Percentiles rank a stretch among this genome's conserved stretches.
Conservation (phyloP, 2,113 vertebrate genomes). For the Prunella fulvescens region DNA sequence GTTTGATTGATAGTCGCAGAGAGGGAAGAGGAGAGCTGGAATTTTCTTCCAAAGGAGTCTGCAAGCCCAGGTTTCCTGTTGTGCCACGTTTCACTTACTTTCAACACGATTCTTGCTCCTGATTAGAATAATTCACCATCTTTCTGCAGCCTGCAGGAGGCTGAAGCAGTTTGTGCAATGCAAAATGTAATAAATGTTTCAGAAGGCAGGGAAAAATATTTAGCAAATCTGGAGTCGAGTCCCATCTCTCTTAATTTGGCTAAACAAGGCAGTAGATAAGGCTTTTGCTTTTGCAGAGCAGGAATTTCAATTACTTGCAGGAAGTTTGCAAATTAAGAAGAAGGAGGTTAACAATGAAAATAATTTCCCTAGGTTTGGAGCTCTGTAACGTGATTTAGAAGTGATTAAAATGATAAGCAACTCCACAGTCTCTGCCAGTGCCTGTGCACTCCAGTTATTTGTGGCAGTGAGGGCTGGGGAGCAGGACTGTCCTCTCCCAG, state of each 20-base stretch:
- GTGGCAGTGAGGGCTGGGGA: background rate
- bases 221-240: conserved; percentile 30
- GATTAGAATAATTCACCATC: background rate
- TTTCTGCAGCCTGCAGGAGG: conserved; percentile 13
- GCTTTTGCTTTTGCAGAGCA: conserved; percentile 21
- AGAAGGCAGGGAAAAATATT: conserved; percentile 47
- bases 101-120: background rate
- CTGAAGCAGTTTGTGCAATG: conserved; percentile 1
- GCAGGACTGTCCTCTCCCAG: background rate
- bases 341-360: conserved; percentile 39
- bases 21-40: conserved; percentile 2
- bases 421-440: background rate
- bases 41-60: background rate
- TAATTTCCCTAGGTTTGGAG: conserved; percentile 47
- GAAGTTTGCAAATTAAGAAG: conserved; percentile 53
- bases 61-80: background rate
- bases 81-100: background rate
- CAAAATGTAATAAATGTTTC: conserved; percentile 41
- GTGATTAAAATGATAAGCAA: conserved; percentile 12
- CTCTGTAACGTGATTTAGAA: background rate
- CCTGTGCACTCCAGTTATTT: background rate
- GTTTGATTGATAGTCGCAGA: background rate
- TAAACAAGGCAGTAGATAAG: conserved; percentile 15
- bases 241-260: conserved; percentile 31
- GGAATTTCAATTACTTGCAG: conserved; percentile 52